Evolutionary conservation across 2,888 invertebrate genomes (phyloP).

Genomic region (Digitonthophagus gazella): DNA sequence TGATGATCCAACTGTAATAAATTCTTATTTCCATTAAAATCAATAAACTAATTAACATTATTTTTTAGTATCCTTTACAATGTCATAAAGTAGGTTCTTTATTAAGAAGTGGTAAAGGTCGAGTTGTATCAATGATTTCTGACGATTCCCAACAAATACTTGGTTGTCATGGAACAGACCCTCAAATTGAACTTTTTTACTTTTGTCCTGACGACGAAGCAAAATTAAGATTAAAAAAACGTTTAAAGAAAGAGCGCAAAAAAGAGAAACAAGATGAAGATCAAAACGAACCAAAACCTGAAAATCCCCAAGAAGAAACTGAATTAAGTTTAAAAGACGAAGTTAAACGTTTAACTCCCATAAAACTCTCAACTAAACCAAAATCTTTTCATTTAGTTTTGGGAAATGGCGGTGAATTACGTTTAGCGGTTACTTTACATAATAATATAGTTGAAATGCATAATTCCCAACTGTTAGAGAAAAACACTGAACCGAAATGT

Average conservation of each 20-base stretch:
- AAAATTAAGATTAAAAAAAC: conserved; percentile 66
- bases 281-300: conserved; percentile 45
- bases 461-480: conserved; percentile 54
- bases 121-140: conserved; percentile 71
- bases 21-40: background rate
- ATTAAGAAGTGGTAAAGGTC: conserved; percentile 73
- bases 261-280: conserved; percentile 53
- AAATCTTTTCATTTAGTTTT: conserved; percentile 62
- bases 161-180: conserved; percentile 81
- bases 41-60: background rate
- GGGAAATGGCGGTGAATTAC: conserved; percentile 69
- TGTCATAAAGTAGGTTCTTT: conserved; percentile 79
- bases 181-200: conserved; percentile 77
- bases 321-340: conserved; percentile 67
- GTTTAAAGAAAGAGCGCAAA: conserved; percentile 72
- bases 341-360: conserved; percentile 64
- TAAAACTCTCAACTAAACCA: conserved; percentile 65
- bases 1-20: conserved; percentile 52
- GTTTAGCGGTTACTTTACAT: conserved; percentile 63
- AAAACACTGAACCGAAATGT: conserved; percentile 56
- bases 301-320: conserved; percentile 35
- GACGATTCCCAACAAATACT: conserved; percentile 73
- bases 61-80: conserved; percentile 63
- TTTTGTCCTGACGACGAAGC: conserved; percentile 77
- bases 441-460: conserved; percentile 77